phyloP scores from a whole-genome alignment of 1,140 invertebrate genomes.

The Euwallacea fornicatus region DNA sequence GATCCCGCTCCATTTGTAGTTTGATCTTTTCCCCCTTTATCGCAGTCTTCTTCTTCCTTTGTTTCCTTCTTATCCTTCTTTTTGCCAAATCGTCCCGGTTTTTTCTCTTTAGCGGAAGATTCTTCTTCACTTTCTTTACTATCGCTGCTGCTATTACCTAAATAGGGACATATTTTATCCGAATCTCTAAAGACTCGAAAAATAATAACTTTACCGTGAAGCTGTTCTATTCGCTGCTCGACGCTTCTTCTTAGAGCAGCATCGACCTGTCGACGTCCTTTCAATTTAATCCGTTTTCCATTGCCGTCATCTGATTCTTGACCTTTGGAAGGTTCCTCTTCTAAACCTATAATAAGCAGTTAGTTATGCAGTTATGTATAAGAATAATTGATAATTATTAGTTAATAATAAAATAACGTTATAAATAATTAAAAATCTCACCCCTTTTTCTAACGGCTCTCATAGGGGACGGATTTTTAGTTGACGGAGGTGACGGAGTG shows the following conservation, averaged over 20 bases:
- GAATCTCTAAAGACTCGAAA: neutral
- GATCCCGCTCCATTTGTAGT: constrained; percentile 14
- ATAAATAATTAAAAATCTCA: too few relatives aligned
- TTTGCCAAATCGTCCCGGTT: constrained; percentile 19
- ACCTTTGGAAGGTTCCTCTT: constrained; percentile 40
- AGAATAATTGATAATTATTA: too few relatives aligned
- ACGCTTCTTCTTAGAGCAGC: constrained; percentile 59
- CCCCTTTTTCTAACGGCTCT: too few relatives aligned
- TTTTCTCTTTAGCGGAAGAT: constrained; percentile 3
- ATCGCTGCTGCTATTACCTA: constrained; percentile 23
- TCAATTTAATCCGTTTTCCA: constrained; percentile 58
- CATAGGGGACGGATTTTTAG: too few relatives aligned
- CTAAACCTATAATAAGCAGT: constrained; percentile 6
- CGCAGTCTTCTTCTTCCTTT: neutral
- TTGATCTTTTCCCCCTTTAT: neutral
- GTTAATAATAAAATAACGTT: too few relatives aligned
- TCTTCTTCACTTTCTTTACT: constrained; percentile 33
- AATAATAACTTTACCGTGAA: constrained; percentile 46
- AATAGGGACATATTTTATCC: neutral
- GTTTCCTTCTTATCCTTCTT: constrained; percentile 5
- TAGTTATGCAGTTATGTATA: too few relatives aligned
- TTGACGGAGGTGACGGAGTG: too few relatives aligned
- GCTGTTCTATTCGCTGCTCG: constrained; percentile 59
- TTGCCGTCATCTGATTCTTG: constrained; percentile 42
- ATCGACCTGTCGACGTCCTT: constrained; percentile 53